phyloP scores from a whole-genome alignment of 2,113 vertebrate genomes.

The Myrmophylax atrothorax region DNA sequence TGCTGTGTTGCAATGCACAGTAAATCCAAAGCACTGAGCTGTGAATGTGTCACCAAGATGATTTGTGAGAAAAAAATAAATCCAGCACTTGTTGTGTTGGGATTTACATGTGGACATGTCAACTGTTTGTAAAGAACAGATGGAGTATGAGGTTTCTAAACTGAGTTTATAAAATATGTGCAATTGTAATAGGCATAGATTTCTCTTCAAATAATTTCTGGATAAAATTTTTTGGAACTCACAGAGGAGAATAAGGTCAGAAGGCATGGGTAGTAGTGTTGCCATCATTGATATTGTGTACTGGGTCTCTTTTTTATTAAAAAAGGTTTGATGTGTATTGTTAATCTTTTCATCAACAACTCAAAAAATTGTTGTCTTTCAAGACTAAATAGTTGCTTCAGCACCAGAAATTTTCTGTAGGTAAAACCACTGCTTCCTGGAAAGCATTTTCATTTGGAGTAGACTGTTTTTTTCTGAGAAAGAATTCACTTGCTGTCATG shows the following conservation, averaged over 20 bases:
- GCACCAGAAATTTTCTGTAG: not conserved
- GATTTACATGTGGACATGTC: not conserved
- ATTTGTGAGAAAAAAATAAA: conserved; percentile 24
- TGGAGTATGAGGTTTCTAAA: not conserved
- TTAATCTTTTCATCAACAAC: not conserved
- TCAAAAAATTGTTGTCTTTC: not conserved
- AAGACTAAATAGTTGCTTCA: not conserved
- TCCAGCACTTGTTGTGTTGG: not conserved
- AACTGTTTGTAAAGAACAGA: not conserved
- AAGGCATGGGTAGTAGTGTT: rapidly evolving
- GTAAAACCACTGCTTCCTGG: not conserved
- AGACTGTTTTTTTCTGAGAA: not conserved
- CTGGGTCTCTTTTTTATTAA: not conserved
- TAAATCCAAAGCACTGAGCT: not conserved
- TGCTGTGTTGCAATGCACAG: not conserved
- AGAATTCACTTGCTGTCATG: not conserved
- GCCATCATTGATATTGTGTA: not conserved
- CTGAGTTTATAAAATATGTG: not conserved
- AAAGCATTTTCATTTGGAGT: not conserved
- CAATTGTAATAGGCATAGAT: not conserved
- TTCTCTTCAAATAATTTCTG: not conserved
- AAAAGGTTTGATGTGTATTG: not conserved
- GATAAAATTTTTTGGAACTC: not conserved
- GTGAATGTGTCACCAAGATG: conserved; percentile 19
- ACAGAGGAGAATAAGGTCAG: not conserved